Conservation (phyloP, 2,888 invertebrate species). For the Epirrhoe alternata region DNA sequence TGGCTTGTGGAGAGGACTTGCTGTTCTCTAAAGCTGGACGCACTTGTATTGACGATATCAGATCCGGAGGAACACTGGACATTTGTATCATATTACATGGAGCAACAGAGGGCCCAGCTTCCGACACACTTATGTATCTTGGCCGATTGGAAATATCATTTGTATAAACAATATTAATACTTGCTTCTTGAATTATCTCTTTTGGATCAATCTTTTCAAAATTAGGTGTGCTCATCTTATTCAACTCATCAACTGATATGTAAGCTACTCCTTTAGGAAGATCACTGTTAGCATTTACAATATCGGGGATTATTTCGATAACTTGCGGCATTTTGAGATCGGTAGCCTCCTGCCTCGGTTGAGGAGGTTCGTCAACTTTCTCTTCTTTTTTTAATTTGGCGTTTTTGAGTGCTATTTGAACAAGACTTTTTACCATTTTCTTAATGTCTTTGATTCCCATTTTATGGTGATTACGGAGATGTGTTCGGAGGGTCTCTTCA, state of each 20-base stretch:
- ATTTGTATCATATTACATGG: conserved; percentile 68
- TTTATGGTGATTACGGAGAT: conserved; percentile 88
- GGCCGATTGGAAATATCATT: conserved; percentile 64
- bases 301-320: conserved; percentile 78
- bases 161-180: conserved; percentile 79
- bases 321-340: conserved; percentile 77
- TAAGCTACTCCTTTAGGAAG: conserved; percentile 76
- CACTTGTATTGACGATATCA: conserved; percentile 75
- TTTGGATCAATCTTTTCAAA: conserved; percentile 80
- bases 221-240: conserved; percentile 79
- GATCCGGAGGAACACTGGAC: conserved; percentile 72
- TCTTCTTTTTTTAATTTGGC: conserved; percentile 75
- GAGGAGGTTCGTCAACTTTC: conserved; percentile 46
- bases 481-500: conserved; percentile 86
- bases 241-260: conserved; percentile 77
- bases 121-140: conserved; percentile 69
- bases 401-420: conserved; percentile 77
- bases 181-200: conserved; percentile 79
- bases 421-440: conserved; percentile 84
- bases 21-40: conserved; percentile 43
- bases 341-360: conserved; percentile 52
- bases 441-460: conserved; percentile 86
- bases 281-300: conserved; percentile 59
- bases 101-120: conserved; percentile 54
- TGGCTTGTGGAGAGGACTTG: conserved; percentile 49